Conservation (phyloP, 2,888 invertebrate genomes). For the Patella caerulea region DNA sequence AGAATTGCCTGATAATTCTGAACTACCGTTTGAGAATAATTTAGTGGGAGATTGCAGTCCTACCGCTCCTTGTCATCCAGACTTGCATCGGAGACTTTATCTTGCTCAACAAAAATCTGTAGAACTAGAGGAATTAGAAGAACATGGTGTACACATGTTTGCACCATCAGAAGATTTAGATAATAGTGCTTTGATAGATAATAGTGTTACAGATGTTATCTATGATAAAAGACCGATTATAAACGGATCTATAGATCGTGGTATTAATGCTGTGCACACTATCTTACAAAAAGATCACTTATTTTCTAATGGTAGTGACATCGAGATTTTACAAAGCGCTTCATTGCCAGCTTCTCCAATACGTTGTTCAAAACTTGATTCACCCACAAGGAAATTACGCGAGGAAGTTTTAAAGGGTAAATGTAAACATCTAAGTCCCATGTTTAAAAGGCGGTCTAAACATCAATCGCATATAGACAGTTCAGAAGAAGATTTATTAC, state of each 20-base stretch:
- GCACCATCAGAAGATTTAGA: conserved; percentile 17
- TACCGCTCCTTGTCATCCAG: conserved; percentile 31
- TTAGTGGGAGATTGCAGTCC: conserved; percentile 55
- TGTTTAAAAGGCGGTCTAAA: conserved; percentile 58
- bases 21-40: conserved; percentile 44
- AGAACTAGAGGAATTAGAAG: conserved; percentile 36
- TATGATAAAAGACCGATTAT: conserved; percentile 14
- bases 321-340: conserved; percentile 57
- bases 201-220: neutral
- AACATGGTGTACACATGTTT: conserved; percentile 20
- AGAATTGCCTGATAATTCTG: conserved; percentile 48
- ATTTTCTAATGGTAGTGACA: conserved; percentile 28
- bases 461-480: conserved; percentile 47
- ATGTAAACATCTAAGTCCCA: conserved; percentile 62
- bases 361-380: conserved; percentile 49
- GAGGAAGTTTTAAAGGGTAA: conserved; percentile 59
- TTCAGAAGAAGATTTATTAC: conserved; percentile 54
- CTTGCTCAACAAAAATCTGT: conserved; percentile 36
- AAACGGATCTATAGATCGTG: conserved; percentile 35
- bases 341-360: conserved; percentile 68
- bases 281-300: conserved; percentile 13
- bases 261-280: conserved; percentile 25
- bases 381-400: conserved; percentile 48
- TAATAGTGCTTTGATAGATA: neutral
- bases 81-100: conserved; percentile 38